Conservation (phyloP, 2,888 invertebrate genomes). For the Dryobotodes eremita region DNA sequence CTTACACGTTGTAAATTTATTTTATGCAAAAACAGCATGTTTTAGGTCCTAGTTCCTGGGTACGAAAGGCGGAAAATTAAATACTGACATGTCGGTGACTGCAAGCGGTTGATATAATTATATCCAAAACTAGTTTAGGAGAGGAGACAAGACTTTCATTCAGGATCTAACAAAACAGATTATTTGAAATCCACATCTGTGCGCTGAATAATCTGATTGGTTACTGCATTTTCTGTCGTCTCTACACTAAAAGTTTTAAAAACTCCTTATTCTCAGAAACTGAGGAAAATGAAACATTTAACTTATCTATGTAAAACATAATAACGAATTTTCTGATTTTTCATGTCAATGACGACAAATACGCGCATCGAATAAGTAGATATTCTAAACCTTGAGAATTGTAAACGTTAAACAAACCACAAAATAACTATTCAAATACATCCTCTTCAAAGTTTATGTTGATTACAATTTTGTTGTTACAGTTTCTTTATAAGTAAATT, state of each 20-base stretch:
- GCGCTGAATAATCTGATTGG: neutral
- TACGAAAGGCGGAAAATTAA: neutral
- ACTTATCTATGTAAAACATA: constrained; percentile 8
- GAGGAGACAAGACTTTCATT: neutral
- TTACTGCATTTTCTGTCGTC: neutral
- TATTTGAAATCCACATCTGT: neutral
- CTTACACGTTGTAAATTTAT: constrained; percentile 8
- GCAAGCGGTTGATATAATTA: neutral
- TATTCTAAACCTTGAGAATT: constrained; percentile 30
- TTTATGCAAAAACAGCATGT: neutral
- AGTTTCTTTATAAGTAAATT: neutral
- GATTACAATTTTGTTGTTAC: constrained; percentile 8
- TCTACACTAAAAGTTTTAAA: neutral
- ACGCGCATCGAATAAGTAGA: constrained; percentile 32
- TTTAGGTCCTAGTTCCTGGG: constrained; percentile 26
- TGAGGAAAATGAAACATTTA: constrained; percentile 7
- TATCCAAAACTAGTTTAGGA: neutral
- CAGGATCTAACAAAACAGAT: neutral
- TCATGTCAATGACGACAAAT: constrained; percentile 19
- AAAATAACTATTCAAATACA: constrained; percentile 22
- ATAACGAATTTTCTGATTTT: constrained; percentile 13
- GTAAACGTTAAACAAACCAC: constrained; percentile 19
- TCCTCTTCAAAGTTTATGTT: constrained; percentile 31
- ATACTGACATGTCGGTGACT: neutral
- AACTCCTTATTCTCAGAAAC: too few relatives aligned